Evolutionary conservation across 2,113 vertebrate genomes (phyloP).

Genomic region (Zosterops hypoxanthus): DNA sequence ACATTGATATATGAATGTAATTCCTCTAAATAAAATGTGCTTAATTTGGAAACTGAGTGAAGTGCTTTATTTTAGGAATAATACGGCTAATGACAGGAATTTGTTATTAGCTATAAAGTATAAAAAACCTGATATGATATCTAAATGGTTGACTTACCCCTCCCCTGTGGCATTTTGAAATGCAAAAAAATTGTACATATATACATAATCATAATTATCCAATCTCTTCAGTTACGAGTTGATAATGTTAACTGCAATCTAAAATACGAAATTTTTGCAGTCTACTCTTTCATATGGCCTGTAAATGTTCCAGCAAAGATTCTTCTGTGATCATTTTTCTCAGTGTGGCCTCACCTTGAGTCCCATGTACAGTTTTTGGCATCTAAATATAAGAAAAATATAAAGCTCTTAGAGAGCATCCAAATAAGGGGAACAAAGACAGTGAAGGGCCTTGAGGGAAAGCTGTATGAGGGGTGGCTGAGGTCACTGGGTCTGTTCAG

Average conservation of each 20-base stretch:
- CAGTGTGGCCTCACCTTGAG: background rate
- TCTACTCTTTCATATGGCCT: background rate
- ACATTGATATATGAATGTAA: background rate
- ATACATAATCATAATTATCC: background rate
- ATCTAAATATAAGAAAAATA: background rate
- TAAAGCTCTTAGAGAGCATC: rapidly evolving
- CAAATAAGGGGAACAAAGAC: background rate
- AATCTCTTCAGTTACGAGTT: background rate
- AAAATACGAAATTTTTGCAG: background rate
- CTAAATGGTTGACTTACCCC: background rate
- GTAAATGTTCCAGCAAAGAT: background rate
- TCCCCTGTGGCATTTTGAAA: background rate
- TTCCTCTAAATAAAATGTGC: background rate
- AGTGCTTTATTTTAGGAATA: background rate
- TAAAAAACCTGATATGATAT: background rate
- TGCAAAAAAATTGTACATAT: background rate
- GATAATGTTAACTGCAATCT: background rate
- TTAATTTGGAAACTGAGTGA: background rate
- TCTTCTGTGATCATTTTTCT: background rate
- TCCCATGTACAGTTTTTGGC: background rate
- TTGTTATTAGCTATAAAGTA: background rate
- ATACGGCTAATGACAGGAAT: background rate
- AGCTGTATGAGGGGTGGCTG: rapidly evolving
- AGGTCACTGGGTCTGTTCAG: background rate
- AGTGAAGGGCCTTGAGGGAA: background rate